Evolutionary conservation across 2,113 vertebrate genomes (phyloP), one percentile per base, ranked within the genome.

Genomic region (Gavialis gangeticus): DNA sequence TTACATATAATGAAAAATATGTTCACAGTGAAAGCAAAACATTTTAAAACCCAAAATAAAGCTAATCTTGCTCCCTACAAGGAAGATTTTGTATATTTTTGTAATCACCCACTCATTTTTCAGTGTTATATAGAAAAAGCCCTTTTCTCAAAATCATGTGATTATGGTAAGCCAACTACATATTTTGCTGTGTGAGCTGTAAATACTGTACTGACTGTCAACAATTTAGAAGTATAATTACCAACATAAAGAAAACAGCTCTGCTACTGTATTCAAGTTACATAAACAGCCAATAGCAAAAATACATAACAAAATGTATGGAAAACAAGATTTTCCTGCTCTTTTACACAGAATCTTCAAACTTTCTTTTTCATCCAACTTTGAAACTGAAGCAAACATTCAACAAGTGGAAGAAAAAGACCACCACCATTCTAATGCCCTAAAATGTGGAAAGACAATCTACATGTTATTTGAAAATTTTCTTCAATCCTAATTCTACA

Each of bases 1-100:
- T 93, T 96, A 97, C 94, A 95, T 91, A 89, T 90, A 94, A 96
- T 97, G 94, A 95, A 93, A 98, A 97, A 96, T 94, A 94, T 92
- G 94, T 87, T 96, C 85, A 96, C 91, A 96, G 88, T 84, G 69
- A 97, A 96, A 95, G 95, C 93, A 97, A 98, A 86, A 58, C 93
- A 92, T 73, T 91, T 85, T 78, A 57, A 87, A 97, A 94, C 79
- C 94, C 93, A 97, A 95, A 97, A 98, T 97, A 98, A 94, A 97
- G 93, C 95, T 97, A 94, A 46, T 79, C 69, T 60, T 88, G 75
- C 85, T 98, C 92, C 94, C 89, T 87, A 85, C 69, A 90, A 90
- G 97, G 91, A 97, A 96, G 87, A 22, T 59, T 64, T 84, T 56
- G 55, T 66, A 63, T 84, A 37, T 86, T 71, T 87, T 87, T 91